A percentile compares a stretch with the other conserved stretches of the same genome.
Evolutionary conservation across 1,140 invertebrate genomes (phyloP).

Genomic region (Drosophila ohnishii): DNA sequence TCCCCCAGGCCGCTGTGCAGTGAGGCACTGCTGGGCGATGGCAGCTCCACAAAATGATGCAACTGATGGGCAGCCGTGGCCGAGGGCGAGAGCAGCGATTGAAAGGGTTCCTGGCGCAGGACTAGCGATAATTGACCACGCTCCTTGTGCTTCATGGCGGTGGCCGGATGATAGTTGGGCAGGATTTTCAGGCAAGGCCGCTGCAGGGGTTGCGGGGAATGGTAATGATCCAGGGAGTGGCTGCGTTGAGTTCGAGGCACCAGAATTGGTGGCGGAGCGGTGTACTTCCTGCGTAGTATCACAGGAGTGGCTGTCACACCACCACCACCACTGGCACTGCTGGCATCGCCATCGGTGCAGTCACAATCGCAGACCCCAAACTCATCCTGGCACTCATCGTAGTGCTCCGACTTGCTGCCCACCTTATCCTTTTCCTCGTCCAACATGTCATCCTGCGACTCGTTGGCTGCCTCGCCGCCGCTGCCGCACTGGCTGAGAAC

Average conservation of each 20-base stretch:
- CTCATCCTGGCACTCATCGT: slow-evolving; percentile 76
- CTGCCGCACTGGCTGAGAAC: slow-evolving; percentile 79
- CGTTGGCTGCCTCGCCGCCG: slow-evolving; percentile 63
- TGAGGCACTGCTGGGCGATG: slow-evolving; percentile 80
- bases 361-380: slow-evolving; percentile 77
- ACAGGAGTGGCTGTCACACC: slow-evolving; percentile 58
- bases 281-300: slow-evolving; percentile 72
- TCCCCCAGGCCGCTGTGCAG: slow-evolving; percentile 74
- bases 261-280: slow-evolving; percentile 58
- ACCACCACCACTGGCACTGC: slow-evolving; percentile 75
- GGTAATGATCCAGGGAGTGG: slow-evolving; percentile 72
- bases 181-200: slow-evolving; percentile 56
- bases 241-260: slow-evolving; percentile 66
- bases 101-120: slow-evolving; percentile 77
- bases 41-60: slow-evolving; percentile 76
- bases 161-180: slow-evolving; percentile 47
- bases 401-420: slow-evolving; percentile 36
- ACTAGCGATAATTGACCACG: slow-evolving; percentile 66
- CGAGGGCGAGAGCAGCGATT: slow-evolving; percentile 68
- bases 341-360: slow-evolving; percentile 77
- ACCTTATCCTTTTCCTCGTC: slow-evolving; percentile 54
- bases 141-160: slow-evolving; percentile 56
- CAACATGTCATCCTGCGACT: slow-evolving; percentile 72
- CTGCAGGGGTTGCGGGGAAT: slow-evolving; percentile 46
- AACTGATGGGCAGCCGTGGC: slow-evolving; percentile 44